Evolutionary conservation across 2,888 invertebrate genomes (phyloP).

Genomic region (Therioaphis trifolii): DNA sequence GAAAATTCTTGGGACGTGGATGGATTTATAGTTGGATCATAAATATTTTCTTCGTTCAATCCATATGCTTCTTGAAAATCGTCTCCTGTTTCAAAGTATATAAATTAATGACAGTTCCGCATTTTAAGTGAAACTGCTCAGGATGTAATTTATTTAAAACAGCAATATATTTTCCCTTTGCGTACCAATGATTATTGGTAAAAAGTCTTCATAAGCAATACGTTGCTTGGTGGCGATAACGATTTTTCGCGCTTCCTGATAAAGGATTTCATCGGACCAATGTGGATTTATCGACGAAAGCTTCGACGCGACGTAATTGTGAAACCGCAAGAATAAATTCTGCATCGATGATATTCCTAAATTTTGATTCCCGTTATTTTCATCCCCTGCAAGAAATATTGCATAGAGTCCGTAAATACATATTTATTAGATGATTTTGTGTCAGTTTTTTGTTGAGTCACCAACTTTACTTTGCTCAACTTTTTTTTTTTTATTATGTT

Average conservation of each 20-base stretch:
- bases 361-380: slow-evolving; percentile 81
- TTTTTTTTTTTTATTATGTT: too few species aligned
- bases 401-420: too few species aligned
- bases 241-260: slow-evolving; percentile 79
- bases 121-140: too few species aligned
- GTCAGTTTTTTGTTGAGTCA: too few species aligned
- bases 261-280: slow-evolving; percentile 79
- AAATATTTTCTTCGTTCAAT: slow-evolving; percentile 79
- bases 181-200: slow-evolving; percentile 78
- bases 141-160: too few species aligned
- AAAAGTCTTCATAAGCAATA: slow-evolving; percentile 79
- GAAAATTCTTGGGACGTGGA: slow-evolving; percentile 89
- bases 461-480: too few species aligned
- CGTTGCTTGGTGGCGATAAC: slow-evolving; percentile 81
- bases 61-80: slow-evolving; percentile 41
- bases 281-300: slow-evolving; percentile 77
- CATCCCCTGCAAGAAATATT: too few species aligned
- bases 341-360: slow-evolving; percentile 79
- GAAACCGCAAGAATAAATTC: slow-evolving; percentile 80
- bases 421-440: too few species aligned
- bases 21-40: slow-evolving; percentile 85
- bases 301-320: slow-evolving; percentile 78
- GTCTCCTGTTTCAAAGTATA: slow-evolving; percentile 25
- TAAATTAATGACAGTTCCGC: too few species aligned
- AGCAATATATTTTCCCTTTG: not conserved